Conservation (phyloP, 2,888 invertebrate genomes). For the Acleris holmiana region DNA sequence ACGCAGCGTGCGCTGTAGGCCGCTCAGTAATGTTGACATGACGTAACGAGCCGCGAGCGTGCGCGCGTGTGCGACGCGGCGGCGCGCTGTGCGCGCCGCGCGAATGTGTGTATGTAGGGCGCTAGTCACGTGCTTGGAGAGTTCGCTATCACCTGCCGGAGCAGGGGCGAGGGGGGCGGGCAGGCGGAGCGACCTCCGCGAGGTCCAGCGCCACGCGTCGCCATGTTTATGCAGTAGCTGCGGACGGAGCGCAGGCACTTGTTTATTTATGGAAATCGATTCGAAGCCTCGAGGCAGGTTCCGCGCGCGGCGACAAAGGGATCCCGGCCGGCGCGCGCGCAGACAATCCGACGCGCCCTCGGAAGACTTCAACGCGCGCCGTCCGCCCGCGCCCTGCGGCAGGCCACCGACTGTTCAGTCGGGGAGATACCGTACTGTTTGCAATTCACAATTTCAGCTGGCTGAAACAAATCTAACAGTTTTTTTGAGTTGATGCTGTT, state of each 20-base stretch:
- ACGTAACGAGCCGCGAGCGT: neutral
- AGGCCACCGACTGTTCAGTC: neutral
- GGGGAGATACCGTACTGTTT: neutral
- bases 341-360: neutral
- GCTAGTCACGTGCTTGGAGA: conserved; percentile 30
- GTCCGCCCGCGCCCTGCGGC: neutral
- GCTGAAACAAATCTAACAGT: no score
- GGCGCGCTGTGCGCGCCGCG: neutral
- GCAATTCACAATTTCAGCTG: neutral
- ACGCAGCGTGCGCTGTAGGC: neutral
- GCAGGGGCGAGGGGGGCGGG: neutral
- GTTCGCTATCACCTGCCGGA: conserved; percentile 18
- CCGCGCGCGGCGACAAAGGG: no score
- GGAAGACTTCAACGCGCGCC: conserved; percentile 20
- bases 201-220: neutral
- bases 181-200: neutral
- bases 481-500: no score
- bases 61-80: neutral
- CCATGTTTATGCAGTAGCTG: neutral
- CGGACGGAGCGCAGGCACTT: no score
- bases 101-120: conserved; percentile 1
- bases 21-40: conserved; percentile 19
- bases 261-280: no score
- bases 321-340: neutral
- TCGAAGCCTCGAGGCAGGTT: no score